A percentile compares a stretch with the other conserved stretches of the same genome.
phyloP scores from a whole-genome alignment of 2,797 vertebrate species.

The Acrocephalus scirpaceus region DNA sequence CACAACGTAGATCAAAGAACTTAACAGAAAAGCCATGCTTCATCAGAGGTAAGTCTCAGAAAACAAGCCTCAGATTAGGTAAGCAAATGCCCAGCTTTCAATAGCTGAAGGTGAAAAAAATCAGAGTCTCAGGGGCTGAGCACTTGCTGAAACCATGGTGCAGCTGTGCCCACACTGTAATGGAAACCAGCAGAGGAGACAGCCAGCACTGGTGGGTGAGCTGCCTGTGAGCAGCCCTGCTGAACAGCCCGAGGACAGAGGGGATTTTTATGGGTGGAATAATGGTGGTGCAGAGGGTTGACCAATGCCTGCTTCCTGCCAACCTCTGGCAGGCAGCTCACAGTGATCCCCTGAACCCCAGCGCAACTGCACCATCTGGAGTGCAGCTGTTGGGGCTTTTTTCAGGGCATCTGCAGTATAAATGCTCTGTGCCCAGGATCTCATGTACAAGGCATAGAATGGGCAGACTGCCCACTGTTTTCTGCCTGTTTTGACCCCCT shows the following conservation, averaged over 20 bases:
- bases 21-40: neutral
- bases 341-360: neutral
- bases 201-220: accelerated
- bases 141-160: accelerated
- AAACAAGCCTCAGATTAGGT: neutral
- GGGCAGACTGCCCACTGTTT: neutral
- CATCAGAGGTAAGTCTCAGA: neutral
- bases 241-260: neutral
- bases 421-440: neutral
- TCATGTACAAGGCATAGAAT: neutral
- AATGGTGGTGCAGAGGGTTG: accelerated
- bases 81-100: accelerated
- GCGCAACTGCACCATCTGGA: accelerated
- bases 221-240: accelerated
- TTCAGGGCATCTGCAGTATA: neutral
- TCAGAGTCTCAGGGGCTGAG: accelerated
- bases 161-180: accelerated
- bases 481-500: neutral
- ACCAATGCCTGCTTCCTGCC: neutral
- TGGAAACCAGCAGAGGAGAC: neutral
- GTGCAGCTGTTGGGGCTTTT: accelerated
- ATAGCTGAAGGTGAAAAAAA: neutral
- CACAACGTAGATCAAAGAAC: neutral
- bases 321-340: neutral
- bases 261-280: neutral